phyloP scores from a whole-genome alignment of 2,888 invertebrate genomes.

The Trachelus stipa region DNA sequence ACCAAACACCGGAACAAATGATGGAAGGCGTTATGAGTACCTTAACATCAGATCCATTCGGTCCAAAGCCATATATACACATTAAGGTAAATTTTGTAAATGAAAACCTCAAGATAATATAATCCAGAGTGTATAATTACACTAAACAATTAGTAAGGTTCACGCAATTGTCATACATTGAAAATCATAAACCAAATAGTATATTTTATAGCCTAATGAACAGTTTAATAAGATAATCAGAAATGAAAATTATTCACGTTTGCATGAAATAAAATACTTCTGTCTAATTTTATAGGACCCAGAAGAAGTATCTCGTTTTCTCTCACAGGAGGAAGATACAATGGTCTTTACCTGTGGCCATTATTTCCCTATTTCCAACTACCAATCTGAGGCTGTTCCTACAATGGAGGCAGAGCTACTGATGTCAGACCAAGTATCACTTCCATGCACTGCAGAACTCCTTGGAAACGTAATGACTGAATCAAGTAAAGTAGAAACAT shows the following conservation, averaged over 20 bases:
- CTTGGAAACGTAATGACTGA: conserved; percentile 51
- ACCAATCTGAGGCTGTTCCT: conserved; percentile 55
- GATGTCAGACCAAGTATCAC: conserved; percentile 49
- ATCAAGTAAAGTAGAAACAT: conserved; percentile 54
- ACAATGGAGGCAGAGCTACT: conserved; percentile 61
- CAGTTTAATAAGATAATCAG: not conserved
- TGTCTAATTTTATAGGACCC: conserved; percentile 40
- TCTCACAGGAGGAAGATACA: conserved; percentile 55
- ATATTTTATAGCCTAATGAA: not conserved
- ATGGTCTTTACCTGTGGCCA: conserved; percentile 64
- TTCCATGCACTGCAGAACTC: conserved; percentile 61
- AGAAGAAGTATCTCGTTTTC: conserved; percentile 50
- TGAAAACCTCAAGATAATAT: not conserved
- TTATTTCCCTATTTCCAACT: conserved; percentile 55
- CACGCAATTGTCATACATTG: no score
- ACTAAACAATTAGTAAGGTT: not conserved
- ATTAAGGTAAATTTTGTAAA: conserved; percentile 48
- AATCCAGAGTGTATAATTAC: not conserved
- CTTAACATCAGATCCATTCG: conserved; percentile 52
- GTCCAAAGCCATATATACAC: conserved; percentile 60
- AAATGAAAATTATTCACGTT: not conserved
- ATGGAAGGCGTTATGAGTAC: conserved; percentile 61
- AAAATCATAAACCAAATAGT: no score
- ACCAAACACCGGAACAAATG: conserved; percentile 59
- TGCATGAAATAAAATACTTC: not conserved